Percentiles rank a stretch among this genome's conserved stretches.
Evolutionary conservation across 2,113 vertebrate species (phyloP).

Genomic region (Taxidea taxus): DNA sequence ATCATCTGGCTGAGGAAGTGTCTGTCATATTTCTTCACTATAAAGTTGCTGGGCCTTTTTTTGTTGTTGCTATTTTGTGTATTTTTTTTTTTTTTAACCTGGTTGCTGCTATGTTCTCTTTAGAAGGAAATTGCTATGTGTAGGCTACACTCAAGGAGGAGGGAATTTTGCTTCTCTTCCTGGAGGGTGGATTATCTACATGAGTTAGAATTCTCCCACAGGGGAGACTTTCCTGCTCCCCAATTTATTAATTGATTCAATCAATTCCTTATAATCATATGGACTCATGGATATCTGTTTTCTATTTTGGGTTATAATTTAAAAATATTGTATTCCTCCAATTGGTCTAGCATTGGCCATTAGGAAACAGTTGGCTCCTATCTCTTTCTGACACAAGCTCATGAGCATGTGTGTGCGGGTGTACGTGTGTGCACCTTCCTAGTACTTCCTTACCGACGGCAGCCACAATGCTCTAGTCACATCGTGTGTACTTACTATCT

Average conservation of each 20-base stretch:
- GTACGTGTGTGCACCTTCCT: not conserved
- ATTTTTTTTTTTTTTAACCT: not conserved
- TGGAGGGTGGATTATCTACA: not conserved
- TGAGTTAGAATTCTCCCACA: not conserved
- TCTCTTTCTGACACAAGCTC: not conserved
- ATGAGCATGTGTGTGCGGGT: not conserved
- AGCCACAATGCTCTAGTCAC: not conserved
- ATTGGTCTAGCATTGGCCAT: not conserved
- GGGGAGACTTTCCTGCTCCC: not conserved
- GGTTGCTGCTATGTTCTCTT: not conserved
- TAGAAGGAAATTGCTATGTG: not conserved
- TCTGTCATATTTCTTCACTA: not conserved
- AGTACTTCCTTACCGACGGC: not conserved
- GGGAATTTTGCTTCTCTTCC: fast-evolving
- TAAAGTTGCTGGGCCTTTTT: not conserved
- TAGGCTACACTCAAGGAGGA: not conserved
- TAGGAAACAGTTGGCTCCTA: not conserved
- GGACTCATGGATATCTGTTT: not conserved
- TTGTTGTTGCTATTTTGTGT: too few species aligned
- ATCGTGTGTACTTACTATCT: not conserved
- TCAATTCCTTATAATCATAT: not conserved
- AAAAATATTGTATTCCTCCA: not conserved
- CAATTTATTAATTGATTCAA: not conserved
- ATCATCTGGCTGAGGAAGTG: not conserved
- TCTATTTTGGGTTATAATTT: not conserved